A percentile compares a stretch with the other conserved stretches of the same genome.
Conservation (phyloP, 2,113 vertebrate species). For the Tyto alba region DNA sequence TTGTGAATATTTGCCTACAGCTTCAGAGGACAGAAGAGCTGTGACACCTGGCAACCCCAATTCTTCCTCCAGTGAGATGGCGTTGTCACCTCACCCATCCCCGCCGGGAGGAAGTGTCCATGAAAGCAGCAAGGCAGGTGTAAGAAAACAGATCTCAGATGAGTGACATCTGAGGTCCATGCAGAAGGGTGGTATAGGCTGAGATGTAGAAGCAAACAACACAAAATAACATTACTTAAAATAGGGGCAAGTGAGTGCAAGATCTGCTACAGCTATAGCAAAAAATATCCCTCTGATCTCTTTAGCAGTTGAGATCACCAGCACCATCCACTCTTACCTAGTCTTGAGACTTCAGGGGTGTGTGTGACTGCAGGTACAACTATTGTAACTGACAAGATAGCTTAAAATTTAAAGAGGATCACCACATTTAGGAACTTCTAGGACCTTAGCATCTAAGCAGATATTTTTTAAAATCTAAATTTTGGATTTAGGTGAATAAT, state of each 20-base stretch:
- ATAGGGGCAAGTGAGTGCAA: background rate
- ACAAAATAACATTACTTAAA: background rate
- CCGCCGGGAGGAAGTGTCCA: rapidly evolving
- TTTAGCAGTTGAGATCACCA: background rate
- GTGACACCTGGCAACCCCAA: background rate
- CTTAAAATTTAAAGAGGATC: background rate
- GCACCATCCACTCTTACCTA: background rate
- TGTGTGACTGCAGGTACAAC: background rate
- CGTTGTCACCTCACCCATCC: rapidly evolving
- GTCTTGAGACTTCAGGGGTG: background rate
- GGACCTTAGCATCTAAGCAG: background rate
- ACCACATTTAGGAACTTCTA: background rate
- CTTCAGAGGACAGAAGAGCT: background rate
- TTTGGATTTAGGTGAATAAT: background rate
- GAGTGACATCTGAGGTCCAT: rapidly evolving
- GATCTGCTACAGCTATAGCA: background rate
- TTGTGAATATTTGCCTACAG: background rate
- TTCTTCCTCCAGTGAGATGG: background rate
- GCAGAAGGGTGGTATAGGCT: background rate
- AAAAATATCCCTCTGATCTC: background rate
- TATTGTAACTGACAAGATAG: background rate
- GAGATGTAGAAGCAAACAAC: background rate
- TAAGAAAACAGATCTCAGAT: background rate
- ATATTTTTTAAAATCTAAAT: background rate
- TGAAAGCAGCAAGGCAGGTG: background rate